A percentile compares a stretch with the other conserved stretches of the same genome.
Conservation (phyloP, 2,113 vertebrate genomes). For the Oreochromis spilurus region DNA sequence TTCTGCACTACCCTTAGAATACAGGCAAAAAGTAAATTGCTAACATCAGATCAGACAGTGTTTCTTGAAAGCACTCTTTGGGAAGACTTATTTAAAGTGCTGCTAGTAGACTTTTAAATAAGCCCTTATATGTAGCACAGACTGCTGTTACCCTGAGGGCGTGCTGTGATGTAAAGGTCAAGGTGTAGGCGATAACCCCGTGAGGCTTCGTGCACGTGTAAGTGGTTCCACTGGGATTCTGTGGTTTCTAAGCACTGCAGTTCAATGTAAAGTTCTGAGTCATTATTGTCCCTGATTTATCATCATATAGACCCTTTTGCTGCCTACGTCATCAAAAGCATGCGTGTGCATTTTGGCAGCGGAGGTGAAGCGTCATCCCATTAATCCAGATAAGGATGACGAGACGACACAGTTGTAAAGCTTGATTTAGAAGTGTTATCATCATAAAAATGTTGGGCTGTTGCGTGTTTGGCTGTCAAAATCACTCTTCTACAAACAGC, state of each 20-base stretch:
- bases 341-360: not conserved
- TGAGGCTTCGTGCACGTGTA: not conserved
- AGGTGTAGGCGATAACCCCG: not conserved
- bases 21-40: conserved; percentile 1
- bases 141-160: not conserved
- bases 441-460: not conserved
- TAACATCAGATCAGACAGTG: not conserved
- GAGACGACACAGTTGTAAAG: not conserved
- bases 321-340: not conserved
- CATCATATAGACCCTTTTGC: not conserved
- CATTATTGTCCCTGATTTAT: not conserved
- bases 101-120: not conserved
- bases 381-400: not conserved
- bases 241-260: not conserved
- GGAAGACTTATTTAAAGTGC: not conserved
- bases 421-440: not conserved
- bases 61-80: not conserved
- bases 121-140: not conserved
- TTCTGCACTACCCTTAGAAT: not conserved
- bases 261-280: not conserved
- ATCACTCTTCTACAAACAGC: not conserved
- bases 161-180: not conserved
- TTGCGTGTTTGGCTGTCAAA: not conserved
- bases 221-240: not conserved
- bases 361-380: not conserved